A percentile compares a stretch with the other conserved stretches of the same genome.
phyloP scores from a whole-genome alignment of 2,113 vertebrate species.

The Cricetomys ansorgei region DNA sequence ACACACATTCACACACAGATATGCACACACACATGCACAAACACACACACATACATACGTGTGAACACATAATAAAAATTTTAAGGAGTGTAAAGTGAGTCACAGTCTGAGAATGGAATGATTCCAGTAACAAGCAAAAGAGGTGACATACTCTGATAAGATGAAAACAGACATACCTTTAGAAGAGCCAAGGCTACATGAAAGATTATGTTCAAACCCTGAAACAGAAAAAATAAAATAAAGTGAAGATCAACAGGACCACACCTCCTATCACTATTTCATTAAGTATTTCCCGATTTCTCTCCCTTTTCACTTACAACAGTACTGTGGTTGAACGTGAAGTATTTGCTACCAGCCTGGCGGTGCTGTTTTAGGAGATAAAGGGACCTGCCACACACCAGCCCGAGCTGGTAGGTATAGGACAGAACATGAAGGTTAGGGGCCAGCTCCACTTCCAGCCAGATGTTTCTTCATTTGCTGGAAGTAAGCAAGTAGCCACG shows the following conservation, averaged over 20 bases:
- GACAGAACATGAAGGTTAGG: background rate
- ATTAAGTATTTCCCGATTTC: background rate
- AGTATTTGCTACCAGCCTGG: background rate
- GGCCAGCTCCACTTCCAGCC: background rate
- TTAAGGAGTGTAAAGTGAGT: background rate
- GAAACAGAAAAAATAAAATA: slow-evolving; percentile 77
- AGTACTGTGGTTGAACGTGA: background rate
- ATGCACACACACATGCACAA: background rate
- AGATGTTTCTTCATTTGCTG: background rate
- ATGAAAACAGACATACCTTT: slow-evolving; percentile 90
- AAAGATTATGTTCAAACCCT: slow-evolving; percentile 98
- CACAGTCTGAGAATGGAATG: background rate
- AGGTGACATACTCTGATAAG: background rate
- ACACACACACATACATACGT: background rate
- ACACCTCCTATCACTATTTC: background rate
- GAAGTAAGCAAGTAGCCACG: background rate
- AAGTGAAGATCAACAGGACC: slow-evolving; percentile 45
- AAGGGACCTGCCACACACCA: background rate
- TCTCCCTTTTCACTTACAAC: slow-evolving; percentile 32
- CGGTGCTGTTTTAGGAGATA: background rate
- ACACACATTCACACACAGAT: background rate
- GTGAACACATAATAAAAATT: background rate
- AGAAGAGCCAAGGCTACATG: slow-evolving; percentile 97
- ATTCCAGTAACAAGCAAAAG: background rate
- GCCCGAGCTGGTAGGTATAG: background rate